Evolutionary conservation across 2,888 invertebrate species (phyloP).

Genomic region (Drosophila quinaria): DNA sequence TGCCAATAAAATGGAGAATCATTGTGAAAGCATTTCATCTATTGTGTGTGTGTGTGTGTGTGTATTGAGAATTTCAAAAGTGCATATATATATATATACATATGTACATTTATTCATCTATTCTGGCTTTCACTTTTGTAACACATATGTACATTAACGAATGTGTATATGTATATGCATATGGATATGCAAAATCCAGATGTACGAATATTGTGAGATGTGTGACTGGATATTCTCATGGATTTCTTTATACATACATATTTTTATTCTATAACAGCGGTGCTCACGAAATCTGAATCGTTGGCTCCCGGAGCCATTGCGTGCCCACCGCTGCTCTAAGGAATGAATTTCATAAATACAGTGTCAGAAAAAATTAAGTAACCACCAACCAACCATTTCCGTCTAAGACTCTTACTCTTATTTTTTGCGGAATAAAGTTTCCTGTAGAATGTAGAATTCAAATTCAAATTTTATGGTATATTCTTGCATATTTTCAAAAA

Average conservation of each 20-base stretch:
- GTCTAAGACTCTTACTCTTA: no score
- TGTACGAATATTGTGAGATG: background rate
- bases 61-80: background rate
- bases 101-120: background rate
- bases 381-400: background rate
- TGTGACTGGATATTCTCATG: background rate
- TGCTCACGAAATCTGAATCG: no score
- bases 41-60: background rate
- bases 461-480: background rate
- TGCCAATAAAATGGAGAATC: background rate
- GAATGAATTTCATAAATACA: background rate
- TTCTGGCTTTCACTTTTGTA: slow-evolving; percentile 1
- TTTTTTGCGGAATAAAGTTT: background rate
- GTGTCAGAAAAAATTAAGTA: background rate
- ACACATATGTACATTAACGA: background rate
- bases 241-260: background rate
- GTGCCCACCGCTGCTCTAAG: no score
- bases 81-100: background rate
- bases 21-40: background rate
- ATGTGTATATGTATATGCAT: background rate
- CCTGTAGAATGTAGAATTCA: background rate
- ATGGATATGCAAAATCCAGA: background rate
- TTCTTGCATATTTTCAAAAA: background rate
- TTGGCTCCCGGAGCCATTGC: no score
- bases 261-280: no score